Evolutionary conservation across 2,113 vertebrate genomes (phyloP).

Genomic region (Crotalus tigris): DNA sequence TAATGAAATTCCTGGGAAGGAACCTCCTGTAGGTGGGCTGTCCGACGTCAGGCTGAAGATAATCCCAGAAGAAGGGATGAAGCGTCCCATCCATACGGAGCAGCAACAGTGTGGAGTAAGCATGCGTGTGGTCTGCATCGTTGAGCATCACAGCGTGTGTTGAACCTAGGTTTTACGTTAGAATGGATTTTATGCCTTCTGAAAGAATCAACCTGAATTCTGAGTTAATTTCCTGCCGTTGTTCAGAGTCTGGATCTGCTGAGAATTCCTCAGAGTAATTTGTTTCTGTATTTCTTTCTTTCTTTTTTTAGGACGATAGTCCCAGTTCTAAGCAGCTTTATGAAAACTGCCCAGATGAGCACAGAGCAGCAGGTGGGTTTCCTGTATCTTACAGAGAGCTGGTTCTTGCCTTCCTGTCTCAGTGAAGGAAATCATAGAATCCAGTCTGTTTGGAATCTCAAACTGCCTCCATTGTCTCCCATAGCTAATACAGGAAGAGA

Average conservation of each 20-base stretch:
- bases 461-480: not conserved
- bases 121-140: slow-evolving; percentile 20
- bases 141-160: not conserved
- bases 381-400: not conserved
- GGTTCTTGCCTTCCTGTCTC: not conserved
- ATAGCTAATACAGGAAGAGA: not conserved
- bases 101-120: slow-evolving; percentile 69
- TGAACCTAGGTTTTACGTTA: not conserved
- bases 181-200: not conserved
- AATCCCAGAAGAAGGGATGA: slow-evolving; percentile 57
- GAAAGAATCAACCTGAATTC: not conserved
- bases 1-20: slow-evolving; percentile 83
- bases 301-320: slow-evolving; percentile 70
- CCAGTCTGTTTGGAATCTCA: not conserved
- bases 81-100: slow-evolving; percentile 56
- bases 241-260: not conserved
- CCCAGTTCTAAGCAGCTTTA: slow-evolving; percentile 73
- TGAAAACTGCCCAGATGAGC: slow-evolving; percentile 81
- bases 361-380: slow-evolving; percentile 63
- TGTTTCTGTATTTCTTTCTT: slow-evolving; percentile 11
- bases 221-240: not conserved
- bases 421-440: not conserved
- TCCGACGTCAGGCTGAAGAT: slow-evolving; percentile 66
- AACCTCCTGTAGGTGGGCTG: slow-evolving; percentile 71
- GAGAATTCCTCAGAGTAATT: slow-evolving; percentile 4